phyloP scores from a whole-genome alignment of 2,797 vertebrate genomes.

The Sylvilagus floridanus region DNA sequence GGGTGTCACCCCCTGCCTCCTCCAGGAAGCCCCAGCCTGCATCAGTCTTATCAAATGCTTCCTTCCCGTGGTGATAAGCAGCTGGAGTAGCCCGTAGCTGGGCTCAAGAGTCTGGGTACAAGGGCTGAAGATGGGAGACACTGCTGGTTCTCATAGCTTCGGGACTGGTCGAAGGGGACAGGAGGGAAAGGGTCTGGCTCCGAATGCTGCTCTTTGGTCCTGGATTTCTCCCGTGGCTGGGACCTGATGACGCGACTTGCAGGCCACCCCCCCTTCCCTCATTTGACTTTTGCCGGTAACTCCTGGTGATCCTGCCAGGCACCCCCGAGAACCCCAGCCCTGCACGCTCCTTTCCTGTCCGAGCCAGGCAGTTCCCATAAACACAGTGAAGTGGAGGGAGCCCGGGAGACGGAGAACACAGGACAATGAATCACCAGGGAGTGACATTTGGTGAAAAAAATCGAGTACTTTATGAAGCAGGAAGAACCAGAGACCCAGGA shows the following conservation, averaged over 20 bases:
- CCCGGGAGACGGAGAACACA: conserved; percentile 41
- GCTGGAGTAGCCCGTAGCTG: background rate
- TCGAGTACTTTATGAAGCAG: conserved; percentile 62
- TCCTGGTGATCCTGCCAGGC: background rate
- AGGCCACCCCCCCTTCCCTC: background rate
- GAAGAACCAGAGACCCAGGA: conserved; percentile 41
- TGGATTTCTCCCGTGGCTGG: background rate
- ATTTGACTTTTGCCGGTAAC: background rate
- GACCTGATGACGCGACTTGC: background rate
- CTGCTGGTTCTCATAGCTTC: background rate
- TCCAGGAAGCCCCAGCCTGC: background rate
- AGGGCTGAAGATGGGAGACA: background rate
- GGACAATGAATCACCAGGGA: conserved; percentile 70
- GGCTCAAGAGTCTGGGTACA: background rate
- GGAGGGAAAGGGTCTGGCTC: background rate
- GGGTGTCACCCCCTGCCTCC: background rate
- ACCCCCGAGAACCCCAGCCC: background rate
- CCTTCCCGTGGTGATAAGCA: background rate
- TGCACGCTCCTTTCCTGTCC: conserved; percentile 4
- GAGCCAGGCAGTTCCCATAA: conserved; percentile 50
- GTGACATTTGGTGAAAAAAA: conserved; percentile 74
- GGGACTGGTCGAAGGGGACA: background rate
- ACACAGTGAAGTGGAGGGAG: conserved; percentile 63
- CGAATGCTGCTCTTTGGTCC: background rate
- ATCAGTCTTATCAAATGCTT: background rate